Conservation (phyloP, 2,113 vertebrate species). For the Corydoras sp. region DNA sequence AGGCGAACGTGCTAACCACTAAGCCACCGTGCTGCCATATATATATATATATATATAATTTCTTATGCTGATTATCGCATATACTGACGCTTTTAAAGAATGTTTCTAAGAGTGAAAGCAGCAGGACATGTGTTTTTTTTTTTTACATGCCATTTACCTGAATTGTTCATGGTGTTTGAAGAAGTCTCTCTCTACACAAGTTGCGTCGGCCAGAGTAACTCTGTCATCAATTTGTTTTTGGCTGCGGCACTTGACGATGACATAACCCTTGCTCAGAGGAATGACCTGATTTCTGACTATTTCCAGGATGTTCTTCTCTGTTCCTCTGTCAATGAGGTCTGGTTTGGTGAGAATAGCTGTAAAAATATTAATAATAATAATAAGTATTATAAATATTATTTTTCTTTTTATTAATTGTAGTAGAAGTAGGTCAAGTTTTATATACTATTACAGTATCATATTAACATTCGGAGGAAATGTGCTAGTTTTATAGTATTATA, state of each 20-base stretch:
- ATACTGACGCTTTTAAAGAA: too few relatives aligned
- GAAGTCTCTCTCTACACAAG: constrained; percentile 63
- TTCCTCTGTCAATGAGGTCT: constrained; percentile 69
- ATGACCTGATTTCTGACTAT: constrained; percentile 59
- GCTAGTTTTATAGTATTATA: too few relatives aligned
- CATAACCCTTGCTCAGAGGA: constrained; percentile 72
- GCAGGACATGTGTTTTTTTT: too few relatives aligned
- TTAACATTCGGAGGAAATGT: too few relatives aligned
- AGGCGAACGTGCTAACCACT: too few relatives aligned
- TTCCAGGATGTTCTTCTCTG: constrained; percentile 53
- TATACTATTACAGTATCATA: too few relatives aligned
- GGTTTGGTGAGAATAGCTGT: constrained; percentile 78
- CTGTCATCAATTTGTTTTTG: constrained; percentile 58
- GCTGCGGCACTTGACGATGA: constrained; percentile 73
- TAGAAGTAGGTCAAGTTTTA: too few relatives aligned
- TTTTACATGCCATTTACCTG: constrained; percentile 45
- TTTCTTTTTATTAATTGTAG: too few relatives aligned
- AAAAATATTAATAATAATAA: background rate
- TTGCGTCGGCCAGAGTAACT: constrained; percentile 54
- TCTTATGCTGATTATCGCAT: too few relatives aligned
- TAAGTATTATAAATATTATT: background rate
- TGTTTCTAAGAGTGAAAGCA: too few relatives aligned
- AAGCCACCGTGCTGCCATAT: too few relatives aligned
- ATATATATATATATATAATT: too few relatives aligned
- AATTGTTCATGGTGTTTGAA: constrained; percentile 64